Evolutionary conservation across 2,888 invertebrate genomes (phyloP), one percentile per base, ranked within the genome.

Genomic region (Clostera curtula): DNA sequence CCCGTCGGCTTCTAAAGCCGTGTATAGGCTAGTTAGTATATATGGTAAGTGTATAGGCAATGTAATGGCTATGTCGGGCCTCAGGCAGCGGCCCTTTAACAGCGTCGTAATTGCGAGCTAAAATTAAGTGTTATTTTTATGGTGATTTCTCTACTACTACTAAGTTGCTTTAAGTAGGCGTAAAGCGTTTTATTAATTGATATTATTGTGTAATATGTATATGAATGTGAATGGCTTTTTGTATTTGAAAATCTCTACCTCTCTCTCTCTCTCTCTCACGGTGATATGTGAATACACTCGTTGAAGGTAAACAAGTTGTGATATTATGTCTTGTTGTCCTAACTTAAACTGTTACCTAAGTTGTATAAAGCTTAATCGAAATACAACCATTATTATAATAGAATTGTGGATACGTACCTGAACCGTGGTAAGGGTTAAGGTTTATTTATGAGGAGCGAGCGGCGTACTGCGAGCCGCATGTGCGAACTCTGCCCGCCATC

Each of bases 61-160:
- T 68, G 75, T 77, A 70, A 72, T 74, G 62, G 61, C 65, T 57
- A 55, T 66, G 67, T 64, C 56, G 65, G 56, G 66, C 53, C 69
- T 59, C 62, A 70, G 62, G 73, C 74, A 70, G 67, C 67, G 66
- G 66, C 76, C 76, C 75, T 74, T 79, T 80, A 77, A 82, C 58
- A 51, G 66, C 74, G 51, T 74, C 75, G 74, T 82, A 77, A 82
- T 80, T 72, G 80, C 73, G 69, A 72, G 59, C 76, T 79, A 68
- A 82, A 82, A 82, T 80, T 79, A 79, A 83, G 82, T 82, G 82
- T 80, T 80, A 80, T 80, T 83, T 82, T 82, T 82, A 83, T 83
- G 80, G 72, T 82, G 79, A 83, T 80, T 82, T 77, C 79, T 66
- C 71, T 71, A 77, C 77, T 68, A 73, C 76, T 80, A 79, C 80